A percentile compares a stretch with the other conserved stretches of the same genome.
Conservation (phyloP, 2,888 invertebrate genomes). For the Alcis repandata region DNA sequence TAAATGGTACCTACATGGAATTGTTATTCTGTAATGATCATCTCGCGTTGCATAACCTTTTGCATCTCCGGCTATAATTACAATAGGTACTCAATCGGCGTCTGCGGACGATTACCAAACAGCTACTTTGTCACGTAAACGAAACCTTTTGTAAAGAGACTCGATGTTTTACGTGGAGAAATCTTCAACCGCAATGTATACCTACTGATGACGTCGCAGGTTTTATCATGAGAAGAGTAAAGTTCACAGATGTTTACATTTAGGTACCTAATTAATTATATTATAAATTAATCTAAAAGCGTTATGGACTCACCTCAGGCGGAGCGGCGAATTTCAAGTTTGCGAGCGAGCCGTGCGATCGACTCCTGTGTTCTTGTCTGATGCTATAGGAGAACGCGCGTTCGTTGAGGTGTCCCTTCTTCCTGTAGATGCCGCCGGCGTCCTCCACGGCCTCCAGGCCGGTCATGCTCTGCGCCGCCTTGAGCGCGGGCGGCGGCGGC, state of each 20-base stretch:
- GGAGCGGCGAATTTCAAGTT: conserved; percentile 96
- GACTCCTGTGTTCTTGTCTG: conserved; percentile 96
- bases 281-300: not conserved
- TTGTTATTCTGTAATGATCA: conserved; percentile 13
- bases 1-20: not conserved
- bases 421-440: conserved; percentile 92
- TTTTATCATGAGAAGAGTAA: conserved; percentile 3
- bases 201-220: conserved; percentile 1
- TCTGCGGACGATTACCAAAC: conserved; percentile 47
- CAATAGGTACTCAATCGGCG: conserved; percentile 47
- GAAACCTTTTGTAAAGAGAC: conserved; percentile 29
- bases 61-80: conserved; percentile 47
- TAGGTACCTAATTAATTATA: too few species aligned
- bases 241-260: not conserved
- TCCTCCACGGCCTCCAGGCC: conserved; percentile 89
- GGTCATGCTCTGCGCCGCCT: conserved; percentile 89
- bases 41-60: conserved; percentile 46
- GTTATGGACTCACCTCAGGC: conserved; percentile 75
- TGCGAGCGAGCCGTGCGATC: conserved; percentile 96
- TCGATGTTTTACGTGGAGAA: conserved; percentile 43
- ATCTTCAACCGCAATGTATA: conserved; percentile 36
- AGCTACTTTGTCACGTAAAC: conserved; percentile 52
- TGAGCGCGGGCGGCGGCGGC: conserved; percentile 86
- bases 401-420: conserved; percentile 97
- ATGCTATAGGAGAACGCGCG: conserved; percentile 97